Percentiles rank a stretch among this genome's conserved stretches.
These are phyloP conservation scores for Pristiophorus japonicus DNA, from an alignment of 2,113 vertebrate species.

Conservation along the genomic window DNA sequence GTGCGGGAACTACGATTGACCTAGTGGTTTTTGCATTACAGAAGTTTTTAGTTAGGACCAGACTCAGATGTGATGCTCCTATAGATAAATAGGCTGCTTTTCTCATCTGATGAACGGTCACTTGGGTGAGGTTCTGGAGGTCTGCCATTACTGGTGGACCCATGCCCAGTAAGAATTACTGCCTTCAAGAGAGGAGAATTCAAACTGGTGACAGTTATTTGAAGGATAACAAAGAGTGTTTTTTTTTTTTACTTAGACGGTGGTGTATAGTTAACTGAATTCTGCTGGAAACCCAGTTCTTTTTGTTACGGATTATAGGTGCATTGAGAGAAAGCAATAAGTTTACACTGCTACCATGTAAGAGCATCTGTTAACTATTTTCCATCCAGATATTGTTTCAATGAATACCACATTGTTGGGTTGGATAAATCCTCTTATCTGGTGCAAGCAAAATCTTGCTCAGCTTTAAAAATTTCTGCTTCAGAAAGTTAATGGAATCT, in stretches of 20 bases:
- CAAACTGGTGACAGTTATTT: background rate
- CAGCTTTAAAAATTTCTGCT: background rate
- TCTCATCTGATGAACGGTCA: background rate
- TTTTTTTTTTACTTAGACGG: no score
- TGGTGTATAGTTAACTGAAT: no score
- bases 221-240: no score
- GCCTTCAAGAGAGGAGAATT: background rate
- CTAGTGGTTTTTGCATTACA: background rate
- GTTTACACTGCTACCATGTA: background rate
- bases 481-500: background rate
- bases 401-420: background rate
- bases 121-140: background rate
- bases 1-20: background rate
- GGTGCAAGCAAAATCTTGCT: background rate
- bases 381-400: background rate
- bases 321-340: background rate
- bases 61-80: background rate
- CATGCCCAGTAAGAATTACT: background rate
- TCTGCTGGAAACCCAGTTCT: no score
- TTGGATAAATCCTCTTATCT: background rate
- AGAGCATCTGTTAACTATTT: background rate
- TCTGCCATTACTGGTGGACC: background rate
- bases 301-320: background rate
- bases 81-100: no score
- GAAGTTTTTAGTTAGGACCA: background rate